These are phyloP conservation scores for Zoanthus solanderi DNA, from an alignment of 92 coral and sea anemone species.

Conservation along the genomic window DNA sequence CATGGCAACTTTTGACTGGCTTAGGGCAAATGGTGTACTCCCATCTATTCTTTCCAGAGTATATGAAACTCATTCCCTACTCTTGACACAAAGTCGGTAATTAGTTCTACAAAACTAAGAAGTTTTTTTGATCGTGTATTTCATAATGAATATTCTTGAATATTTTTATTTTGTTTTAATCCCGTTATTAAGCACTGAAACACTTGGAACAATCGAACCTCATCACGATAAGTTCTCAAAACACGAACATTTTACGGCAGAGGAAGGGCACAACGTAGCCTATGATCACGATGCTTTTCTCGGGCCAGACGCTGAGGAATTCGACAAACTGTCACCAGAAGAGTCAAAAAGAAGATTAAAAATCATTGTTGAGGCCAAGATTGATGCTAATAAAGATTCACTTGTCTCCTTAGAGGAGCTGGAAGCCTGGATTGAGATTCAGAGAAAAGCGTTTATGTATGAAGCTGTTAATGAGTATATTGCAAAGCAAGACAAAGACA, in stretches of 20 bases:
- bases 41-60: background rate
- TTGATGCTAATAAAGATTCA: constrained; percentile 88
- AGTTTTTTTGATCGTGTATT: background rate
- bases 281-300: constrained; percentile 98
- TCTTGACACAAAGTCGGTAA: background rate
- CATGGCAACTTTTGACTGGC: constrained; percentile 37
- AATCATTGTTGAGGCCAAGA: constrained; percentile 72
- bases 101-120: background rate
- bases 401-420: constrained; percentile 81
- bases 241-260: constrained; percentile 82
- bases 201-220: constrained; percentile 62
- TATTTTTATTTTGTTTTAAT: constrained; percentile 6
- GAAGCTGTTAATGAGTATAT: constrained; percentile 90
- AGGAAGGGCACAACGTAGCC: constrained; percentile 77
- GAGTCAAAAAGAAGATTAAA: constrained; percentile 87
- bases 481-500: constrained; percentile 80
- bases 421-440: constrained; percentile 93
- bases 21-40: background rate
- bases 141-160: constrained; percentile 29
- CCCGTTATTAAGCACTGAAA: background rate
- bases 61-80: background rate
- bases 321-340: constrained; percentile 87
- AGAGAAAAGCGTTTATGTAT: constrained; percentile 94
- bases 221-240: constrained; percentile 87
- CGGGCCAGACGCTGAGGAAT: constrained; percentile 95